These are phyloP conservation scores for Montipora foliosa DNA, from an alignment of 64 coral and sea anemone genomes.

Conservation along the genomic window DNA sequence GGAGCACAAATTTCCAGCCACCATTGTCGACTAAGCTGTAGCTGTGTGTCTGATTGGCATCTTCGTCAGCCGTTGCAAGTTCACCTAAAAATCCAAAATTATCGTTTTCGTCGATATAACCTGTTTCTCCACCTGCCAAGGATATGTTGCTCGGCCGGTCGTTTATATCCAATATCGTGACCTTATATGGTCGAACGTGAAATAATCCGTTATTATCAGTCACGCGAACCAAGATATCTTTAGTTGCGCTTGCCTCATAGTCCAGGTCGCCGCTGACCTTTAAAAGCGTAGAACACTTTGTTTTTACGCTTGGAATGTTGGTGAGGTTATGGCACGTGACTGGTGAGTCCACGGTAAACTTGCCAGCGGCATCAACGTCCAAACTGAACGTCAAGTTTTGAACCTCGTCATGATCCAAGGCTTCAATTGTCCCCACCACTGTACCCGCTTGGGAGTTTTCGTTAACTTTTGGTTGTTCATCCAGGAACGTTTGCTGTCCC, in stretches of 20 bases:
- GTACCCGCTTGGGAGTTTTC: conserved; percentile 75
- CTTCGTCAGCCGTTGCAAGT: conserved; percentile 75
- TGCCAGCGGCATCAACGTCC: conserved; percentile 74
- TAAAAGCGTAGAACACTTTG: conserved; percentile 22
- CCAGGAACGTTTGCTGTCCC: conserved; percentile 79
- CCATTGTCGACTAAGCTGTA: conserved; percentile 55
- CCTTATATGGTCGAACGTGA: conserved; percentile 44
- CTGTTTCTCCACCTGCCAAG: conserved; percentile 58
- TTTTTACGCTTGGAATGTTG: conserved; percentile 65
- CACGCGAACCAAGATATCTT: conserved; percentile 66
- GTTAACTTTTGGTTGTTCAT: conserved; percentile 56
- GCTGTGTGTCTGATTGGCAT: conserved; percentile 68
- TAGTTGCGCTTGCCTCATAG: conserved; percentile 51
- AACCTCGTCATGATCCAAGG: conserved; percentile 85
- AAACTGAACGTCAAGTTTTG: conserved; percentile 72
- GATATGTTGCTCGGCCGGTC: conserved; percentile 81
- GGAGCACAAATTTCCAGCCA: conserved; percentile 57
- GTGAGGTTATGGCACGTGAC: conserved; percentile 71
- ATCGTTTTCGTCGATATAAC: conserved; percentile 72
- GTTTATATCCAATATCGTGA: conserved; percentile 80
- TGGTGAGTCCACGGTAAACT: conserved; percentile 52
- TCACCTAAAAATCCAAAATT: conserved; percentile 71
- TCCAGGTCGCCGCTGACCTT: conserved; percentile 67
- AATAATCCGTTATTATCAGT: conserved; percentile 66
- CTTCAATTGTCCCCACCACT: conserved; percentile 81